phyloP scores from a whole-genome alignment of 2,888 invertebrate species.

The Drosophila nr. fundita region DNA sequence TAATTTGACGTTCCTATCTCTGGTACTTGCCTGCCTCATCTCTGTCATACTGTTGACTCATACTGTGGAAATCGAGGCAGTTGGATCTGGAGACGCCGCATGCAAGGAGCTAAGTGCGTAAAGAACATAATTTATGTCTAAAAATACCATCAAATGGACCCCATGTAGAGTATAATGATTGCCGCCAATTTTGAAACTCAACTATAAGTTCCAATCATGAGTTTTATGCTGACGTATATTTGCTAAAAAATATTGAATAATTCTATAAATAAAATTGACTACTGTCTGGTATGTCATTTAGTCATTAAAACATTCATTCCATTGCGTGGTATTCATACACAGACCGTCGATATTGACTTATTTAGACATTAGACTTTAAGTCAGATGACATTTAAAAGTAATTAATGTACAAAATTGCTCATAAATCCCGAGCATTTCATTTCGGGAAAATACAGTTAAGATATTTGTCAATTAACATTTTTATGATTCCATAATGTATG shows the following conservation, averaged over 20 bases:
- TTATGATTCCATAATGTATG: not conserved
- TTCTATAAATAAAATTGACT: not conserved
- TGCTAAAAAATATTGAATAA: not conserved
- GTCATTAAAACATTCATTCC: not conserved
- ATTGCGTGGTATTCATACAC: not conserved
- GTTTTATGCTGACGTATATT: not conserved
- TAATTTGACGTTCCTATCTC: constrained; percentile 61
- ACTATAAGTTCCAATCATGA: not conserved
- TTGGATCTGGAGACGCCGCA: constrained; percentile 41
- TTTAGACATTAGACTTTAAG: not conserved
- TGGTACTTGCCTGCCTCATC: constrained; percentile 66
- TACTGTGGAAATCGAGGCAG: constrained; percentile 46
- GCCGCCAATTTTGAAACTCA: not conserved
- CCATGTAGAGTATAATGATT: not conserved
- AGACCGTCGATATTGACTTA: not conserved
- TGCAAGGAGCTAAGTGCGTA: constrained; percentile 78
- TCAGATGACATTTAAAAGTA: not conserved
- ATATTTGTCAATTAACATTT: not conserved
- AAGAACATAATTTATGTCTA: constrained; percentile 20
- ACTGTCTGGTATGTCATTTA: not conserved
- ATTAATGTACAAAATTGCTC: not conserved
- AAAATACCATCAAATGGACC: constrained; percentile 6
- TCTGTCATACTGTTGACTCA: constrained; percentile 70
- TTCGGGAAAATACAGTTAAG: not conserved
- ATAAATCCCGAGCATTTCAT: not conserved